A percentile compares a stretch with the other conserved stretches of the same genome.
These are phyloP conservation scores for Gallinago nigripennis DNA, from an alignment of 2,797 vertebrate genomes.

Conservation along the genomic window DNA sequence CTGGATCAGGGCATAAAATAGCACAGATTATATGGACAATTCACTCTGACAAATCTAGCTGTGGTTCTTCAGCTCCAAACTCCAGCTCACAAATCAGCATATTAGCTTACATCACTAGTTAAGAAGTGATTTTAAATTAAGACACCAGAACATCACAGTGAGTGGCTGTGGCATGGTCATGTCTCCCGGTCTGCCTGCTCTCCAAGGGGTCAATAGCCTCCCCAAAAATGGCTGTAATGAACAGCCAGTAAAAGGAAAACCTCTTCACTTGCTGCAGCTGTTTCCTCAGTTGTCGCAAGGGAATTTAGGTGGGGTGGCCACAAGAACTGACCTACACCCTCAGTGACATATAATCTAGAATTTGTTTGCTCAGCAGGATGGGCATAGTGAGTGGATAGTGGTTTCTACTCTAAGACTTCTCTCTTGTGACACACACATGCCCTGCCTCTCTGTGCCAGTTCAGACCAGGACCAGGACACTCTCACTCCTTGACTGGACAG, in stretches of 20 bases:
- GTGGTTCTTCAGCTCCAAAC: not conserved
- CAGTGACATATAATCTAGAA: not conserved
- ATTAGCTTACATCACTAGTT: not conserved
- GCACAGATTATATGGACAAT: not conserved
- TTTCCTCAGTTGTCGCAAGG: not conserved
- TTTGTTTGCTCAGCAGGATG: not conserved
- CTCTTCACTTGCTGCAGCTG: not conserved
- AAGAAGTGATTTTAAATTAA: not conserved
- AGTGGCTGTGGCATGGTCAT: not conserved
- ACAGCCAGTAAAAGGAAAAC: not conserved
- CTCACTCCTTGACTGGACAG: no score
- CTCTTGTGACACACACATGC: rapidly evolving
- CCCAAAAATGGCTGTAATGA: not conserved
- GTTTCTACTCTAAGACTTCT: not conserved
- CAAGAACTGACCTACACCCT: not conserved
- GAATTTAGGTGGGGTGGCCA: not conserved
- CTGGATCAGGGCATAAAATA: not conserved
- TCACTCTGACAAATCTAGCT: not conserved
- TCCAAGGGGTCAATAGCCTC: not conserved
- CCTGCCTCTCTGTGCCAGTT: not conserved
- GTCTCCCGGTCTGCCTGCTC: not conserved
- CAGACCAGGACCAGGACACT: not conserved
- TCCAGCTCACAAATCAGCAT: not conserved
- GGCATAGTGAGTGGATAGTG: no score
- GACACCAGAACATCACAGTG: not conserved